Evolutionary conservation across 2,113 vertebrate genomes (phyloP).

Genomic region (Eclectus roratus): DNA sequence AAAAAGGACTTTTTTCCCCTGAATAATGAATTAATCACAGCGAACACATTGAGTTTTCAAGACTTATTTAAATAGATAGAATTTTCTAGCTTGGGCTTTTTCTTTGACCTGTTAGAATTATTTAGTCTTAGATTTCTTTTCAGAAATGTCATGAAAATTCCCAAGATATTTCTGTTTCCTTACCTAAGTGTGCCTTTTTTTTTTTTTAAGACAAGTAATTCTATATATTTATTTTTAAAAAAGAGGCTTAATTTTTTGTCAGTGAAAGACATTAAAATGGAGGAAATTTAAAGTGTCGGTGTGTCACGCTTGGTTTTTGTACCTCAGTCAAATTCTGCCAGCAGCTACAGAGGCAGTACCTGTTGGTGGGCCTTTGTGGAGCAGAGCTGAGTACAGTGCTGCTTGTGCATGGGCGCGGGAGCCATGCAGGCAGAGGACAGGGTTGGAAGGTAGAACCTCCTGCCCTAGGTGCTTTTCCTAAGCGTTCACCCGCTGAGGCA

Average conservation of each 20-base stretch:
- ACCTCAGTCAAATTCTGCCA: background rate
- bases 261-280: background rate
- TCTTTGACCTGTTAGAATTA: background rate
- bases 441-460: background rate
- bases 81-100: background rate
- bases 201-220: background rate
- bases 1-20: rapidly evolving
- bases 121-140: background rate
- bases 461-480: background rate
- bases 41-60: background rate
- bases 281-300: background rate
- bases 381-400: background rate
- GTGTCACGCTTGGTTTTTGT: background rate
- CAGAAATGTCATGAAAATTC: background rate
- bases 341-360: background rate
- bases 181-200: background rate
- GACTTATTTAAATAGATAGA: background rate
- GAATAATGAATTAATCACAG: background rate
- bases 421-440: background rate
- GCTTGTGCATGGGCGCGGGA: rapidly evolving
- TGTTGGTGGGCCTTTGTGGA: rapidly evolving
- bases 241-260: background rate
- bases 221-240: background rate
- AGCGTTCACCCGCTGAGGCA: background rate
- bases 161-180: background rate